A percentile compares a stretch with the other conserved stretches of the same genome.
These are phyloP conservation scores for Phenganax subtilis DNA, from an alignment of 92 coral and sea anemone genomes.

Conservation along the genomic window DNA sequence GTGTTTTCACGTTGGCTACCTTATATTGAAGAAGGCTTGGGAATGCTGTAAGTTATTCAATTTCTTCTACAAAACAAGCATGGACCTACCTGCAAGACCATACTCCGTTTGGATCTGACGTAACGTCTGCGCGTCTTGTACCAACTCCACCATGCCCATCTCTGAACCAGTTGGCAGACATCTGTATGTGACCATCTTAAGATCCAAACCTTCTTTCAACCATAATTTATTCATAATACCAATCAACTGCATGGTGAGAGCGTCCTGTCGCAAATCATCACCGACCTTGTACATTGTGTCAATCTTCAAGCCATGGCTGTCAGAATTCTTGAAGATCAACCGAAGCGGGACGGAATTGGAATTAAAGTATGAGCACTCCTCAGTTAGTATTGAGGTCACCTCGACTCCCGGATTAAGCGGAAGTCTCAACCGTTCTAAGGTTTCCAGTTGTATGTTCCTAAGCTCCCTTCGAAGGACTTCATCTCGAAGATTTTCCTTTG, in stretches of 20 bases:
- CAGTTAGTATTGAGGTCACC: slow-evolving; percentile 61
- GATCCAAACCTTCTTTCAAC: slow-evolving; percentile 92
- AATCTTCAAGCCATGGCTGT: slow-evolving; percentile 75
- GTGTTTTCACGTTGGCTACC: too few species aligned
- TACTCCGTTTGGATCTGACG: slow-evolving; percentile 97
- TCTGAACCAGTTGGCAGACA: slow-evolving; percentile 93
- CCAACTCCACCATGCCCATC: slow-evolving; percentile 95
- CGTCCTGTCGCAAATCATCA: slow-evolving; percentile 94
- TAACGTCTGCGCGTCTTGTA: slow-evolving; percentile 72
- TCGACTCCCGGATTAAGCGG: slow-evolving; percentile 90
- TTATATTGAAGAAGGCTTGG: neutral
- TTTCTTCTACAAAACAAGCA: neutral
- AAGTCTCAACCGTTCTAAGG: slow-evolving; percentile 65
- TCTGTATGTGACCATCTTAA: slow-evolving; percentile 89
- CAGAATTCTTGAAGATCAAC: slow-evolving; percentile 77
- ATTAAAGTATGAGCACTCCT: slow-evolving; percentile 79
- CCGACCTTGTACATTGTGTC: slow-evolving; percentile 97
- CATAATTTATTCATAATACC: slow-evolving; percentile 97
- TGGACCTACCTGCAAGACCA: slow-evolving; percentile 59
- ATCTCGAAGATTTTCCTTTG: slow-evolving; percentile 63
- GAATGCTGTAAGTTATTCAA: neutral
- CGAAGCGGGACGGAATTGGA: slow-evolving; percentile 91
- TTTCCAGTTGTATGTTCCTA: slow-evolving; percentile 64
- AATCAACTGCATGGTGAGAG: slow-evolving; percentile 92
- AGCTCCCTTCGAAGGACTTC: slow-evolving; percentile 76